Percentiles rank a stretch among this genome's conserved stretches.
phyloP scores from a whole-genome alignment of 2,113 vertebrate species.

The Leuciscus idus region DNA sequence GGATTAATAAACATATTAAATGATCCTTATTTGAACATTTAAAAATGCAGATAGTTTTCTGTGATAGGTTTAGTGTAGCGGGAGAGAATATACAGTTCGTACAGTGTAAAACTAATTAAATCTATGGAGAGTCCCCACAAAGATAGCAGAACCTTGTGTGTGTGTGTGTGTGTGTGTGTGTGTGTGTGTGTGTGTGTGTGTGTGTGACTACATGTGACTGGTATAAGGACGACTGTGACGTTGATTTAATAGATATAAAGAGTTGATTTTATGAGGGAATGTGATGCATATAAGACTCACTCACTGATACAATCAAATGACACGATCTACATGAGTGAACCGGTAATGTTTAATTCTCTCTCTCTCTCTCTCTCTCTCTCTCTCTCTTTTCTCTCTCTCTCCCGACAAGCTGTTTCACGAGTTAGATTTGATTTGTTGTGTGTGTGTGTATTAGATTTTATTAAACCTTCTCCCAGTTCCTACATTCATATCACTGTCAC shows the following conservation, averaged over 20 bases:
- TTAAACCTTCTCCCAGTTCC: conserved; percentile 55
- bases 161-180: not conserved
- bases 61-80: too few species aligned
- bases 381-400: not conserved
- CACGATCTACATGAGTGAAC: conserved; percentile 37
- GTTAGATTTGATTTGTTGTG: conserved; percentile 44
- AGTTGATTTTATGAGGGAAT: conserved; percentile 49
- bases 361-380: conserved; percentile 1
- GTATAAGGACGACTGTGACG: not conserved
- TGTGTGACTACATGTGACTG: not conserved
- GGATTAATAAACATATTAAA: too few species aligned
- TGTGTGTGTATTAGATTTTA: conserved; percentile 59
- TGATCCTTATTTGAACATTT: too few species aligned
- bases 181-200: conserved; percentile 29
- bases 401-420: conserved; percentile 21
- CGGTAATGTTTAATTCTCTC: conserved; percentile 41
- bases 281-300: conserved; percentile 49
- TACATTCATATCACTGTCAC: conserved; percentile 60
- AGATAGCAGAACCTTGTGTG: too few species aligned
- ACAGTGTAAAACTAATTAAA: too few species aligned
- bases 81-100: too few species aligned
- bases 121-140: too few species aligned
- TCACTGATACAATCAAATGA: conserved; percentile 52
- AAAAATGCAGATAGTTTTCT: too few species aligned
- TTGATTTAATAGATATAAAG: conserved; percentile 53